Base-by-base conservation (phyloP, 1,140 invertebrate genomes). In the Odontomachus brunneus region DNA sequence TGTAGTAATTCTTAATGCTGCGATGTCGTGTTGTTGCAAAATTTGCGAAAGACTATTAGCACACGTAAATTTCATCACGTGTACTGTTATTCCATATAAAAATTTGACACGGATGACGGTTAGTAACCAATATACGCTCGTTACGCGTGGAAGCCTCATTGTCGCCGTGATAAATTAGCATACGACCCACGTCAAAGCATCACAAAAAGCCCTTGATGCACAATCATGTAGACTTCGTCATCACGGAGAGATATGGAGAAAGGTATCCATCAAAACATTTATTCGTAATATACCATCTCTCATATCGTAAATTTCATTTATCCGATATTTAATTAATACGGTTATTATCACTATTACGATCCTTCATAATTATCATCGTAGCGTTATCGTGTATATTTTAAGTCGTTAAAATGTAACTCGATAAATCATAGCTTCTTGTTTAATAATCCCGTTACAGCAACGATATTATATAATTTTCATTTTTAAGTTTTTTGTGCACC, bases 131-230 rank as follows among this genome's bases (percentile, higher is more conserved):
- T 89, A 89, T 85, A 84, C 85, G 85, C 89, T 88, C 88, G 88
- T 89, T 89, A 89, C 80, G 63, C 19, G 84, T 17, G 84, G 48
- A 57, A 71, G 85, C 84, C 89, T 89, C 89, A 80, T 89, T 89
- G 85, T 89, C 85, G 82, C 14, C 60, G 72, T 89, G 89, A 89
- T 89, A 89, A 89, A 89, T 89, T 87, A 89, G 89, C 88, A 84
- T 82, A 84, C 81, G 87, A 89, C 87, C 88, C 87, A 63, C 75
- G 88, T 89, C 88, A 89, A 89, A 89, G 78, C 73, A 51, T 65
- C 59, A 84, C 88, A 89, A 89, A 89, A 83, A 78, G 86, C 62
- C 85, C 76, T 87, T 83, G 85, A 87, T 81, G 73, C 82, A 87
- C 85, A 87, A 84, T 87, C 86, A 72, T 87, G 76, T 75, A 72